These are phyloP conservation scores for Picathartes gymnocephalus DNA, from an alignment of 2,113 vertebrate species.

Conservation along the genomic window DNA sequence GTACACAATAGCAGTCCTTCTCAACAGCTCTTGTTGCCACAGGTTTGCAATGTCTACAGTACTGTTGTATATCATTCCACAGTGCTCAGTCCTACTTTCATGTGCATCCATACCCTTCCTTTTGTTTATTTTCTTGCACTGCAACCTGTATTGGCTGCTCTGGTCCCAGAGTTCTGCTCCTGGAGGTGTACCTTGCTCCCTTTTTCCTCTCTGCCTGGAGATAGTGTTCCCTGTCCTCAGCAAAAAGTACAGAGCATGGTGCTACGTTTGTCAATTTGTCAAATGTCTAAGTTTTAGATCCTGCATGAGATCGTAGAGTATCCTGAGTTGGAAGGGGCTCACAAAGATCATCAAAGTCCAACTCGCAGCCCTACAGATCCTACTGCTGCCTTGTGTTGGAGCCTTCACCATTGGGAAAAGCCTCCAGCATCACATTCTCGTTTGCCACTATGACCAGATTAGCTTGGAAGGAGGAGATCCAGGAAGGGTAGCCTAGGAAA, in stretches of 20 bases:
- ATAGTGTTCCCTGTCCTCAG: background rate
- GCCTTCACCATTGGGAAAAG: background rate
- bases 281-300: background rate
- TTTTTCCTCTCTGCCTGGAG: background rate
- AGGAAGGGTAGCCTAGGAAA: background rate
- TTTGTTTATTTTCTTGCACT: background rate
- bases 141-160: background rate
- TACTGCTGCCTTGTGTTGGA: background rate
- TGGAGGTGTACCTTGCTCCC: background rate
- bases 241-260: background rate
- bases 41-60: background rate
- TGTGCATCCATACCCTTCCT: background rate
- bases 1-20: background rate
- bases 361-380: too few relatives aligned
- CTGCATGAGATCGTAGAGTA: background rate
- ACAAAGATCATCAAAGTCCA: background rate
- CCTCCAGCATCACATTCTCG: background rate
- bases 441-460: background rate
- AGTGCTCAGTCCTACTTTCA: background rate
- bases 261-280: background rate
- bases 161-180: background rate
- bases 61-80: background rate
- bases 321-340: background rate
- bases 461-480: background rate
- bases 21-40: background rate